Percentiles rank a stretch among this genome's conserved stretches.
phyloP scores from a whole-genome alignment of 2,888 invertebrate species.

The Danaus chrysippus region DNA sequence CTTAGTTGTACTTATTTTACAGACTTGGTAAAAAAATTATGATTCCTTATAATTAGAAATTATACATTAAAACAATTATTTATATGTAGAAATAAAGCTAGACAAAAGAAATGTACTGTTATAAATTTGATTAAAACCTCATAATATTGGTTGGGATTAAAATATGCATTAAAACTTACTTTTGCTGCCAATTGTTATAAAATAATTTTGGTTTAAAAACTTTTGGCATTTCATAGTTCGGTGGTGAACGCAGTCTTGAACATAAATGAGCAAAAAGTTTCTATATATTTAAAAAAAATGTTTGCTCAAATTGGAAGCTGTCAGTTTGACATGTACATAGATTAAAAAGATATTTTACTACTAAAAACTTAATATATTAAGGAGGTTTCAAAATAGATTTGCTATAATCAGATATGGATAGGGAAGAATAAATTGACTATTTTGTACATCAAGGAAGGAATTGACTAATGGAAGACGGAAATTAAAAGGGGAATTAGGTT shows the following conservation, averaged over 20 bases:
- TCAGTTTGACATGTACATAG: not conserved
- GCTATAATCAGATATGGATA: conserved; percentile 32
- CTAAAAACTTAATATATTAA: conserved; percentile 8
- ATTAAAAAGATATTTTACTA: too few relatives aligned
- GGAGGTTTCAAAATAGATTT: conserved; percentile 9
- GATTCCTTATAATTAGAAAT: too few relatives aligned
- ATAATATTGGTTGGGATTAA: not conserved
- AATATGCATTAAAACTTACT: not conserved
- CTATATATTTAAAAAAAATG: not conserved
- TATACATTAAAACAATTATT: too few relatives aligned
- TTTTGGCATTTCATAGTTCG: conserved; percentile 51
- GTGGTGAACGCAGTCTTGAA: conserved; percentile 50
- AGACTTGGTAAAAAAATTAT: too few relatives aligned
- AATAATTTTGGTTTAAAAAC: conserved; percentile 46
- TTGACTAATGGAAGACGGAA: conserved; percentile 75
- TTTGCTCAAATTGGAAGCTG: not conserved
- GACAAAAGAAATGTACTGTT: too few relatives aligned
- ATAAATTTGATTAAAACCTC: too few relatives aligned
- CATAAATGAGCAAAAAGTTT: conserved; percentile 5
- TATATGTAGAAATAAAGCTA: too few relatives aligned
- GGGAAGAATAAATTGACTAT: conserved; percentile 71
- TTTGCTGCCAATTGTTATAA: conserved; percentile 15
- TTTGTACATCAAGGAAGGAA: conserved; percentile 76
- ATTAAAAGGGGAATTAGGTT: conserved; percentile 32
- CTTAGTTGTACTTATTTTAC: too few relatives aligned